Evolutionary conservation across 2,888 invertebrate genomes (phyloP).

Genomic region (Caenorhabditis becei): DNA sequence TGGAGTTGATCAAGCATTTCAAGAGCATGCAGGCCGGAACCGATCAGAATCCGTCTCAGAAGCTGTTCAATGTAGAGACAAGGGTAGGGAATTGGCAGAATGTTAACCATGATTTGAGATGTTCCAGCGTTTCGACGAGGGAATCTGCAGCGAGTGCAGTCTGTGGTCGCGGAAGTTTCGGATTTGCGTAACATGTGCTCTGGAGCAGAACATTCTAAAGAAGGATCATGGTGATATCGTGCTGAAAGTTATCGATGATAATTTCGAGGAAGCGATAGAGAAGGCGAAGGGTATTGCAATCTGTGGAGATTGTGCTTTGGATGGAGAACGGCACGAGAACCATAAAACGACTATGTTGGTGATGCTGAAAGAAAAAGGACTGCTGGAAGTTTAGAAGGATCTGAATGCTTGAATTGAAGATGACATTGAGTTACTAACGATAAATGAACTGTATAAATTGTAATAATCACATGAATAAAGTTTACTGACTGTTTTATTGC

Average conservation of each 20-base stretch:
- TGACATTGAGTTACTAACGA: no score
- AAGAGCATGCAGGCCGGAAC: constrained; percentile 35
- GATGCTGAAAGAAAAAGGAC: constrained; percentile 32
- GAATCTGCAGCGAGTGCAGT: constrained; percentile 33
- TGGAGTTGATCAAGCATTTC: constrained; percentile 51
- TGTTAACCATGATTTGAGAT: neutral
- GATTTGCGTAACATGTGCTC: constrained; percentile 39
- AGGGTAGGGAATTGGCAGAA: neutral
- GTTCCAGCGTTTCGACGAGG: constrained; percentile 42
- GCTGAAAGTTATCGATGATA: constrained; percentile 7
- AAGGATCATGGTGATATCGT: constrained; percentile 14
- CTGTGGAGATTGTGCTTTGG: constrained; percentile 57
- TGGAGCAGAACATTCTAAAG: neutral
- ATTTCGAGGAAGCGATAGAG: constrained; percentile 16
- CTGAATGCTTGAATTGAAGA: no score
- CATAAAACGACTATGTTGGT: constrained; percentile 42
- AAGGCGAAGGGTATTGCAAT: constrained; percentile 36
- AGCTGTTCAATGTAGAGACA: neutral
- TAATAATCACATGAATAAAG: no score
- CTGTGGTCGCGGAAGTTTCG: constrained; percentile 33
- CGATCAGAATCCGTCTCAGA: neutral
- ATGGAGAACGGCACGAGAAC: constrained; percentile 37
- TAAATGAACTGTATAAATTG: no score
- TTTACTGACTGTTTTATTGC: no score
- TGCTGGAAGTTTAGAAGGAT: no score